These are phyloP conservation scores for Leptocoma aspasia DNA, from an alignment of 2,113 vertebrate genomes.

Conservation along the genomic window DNA sequence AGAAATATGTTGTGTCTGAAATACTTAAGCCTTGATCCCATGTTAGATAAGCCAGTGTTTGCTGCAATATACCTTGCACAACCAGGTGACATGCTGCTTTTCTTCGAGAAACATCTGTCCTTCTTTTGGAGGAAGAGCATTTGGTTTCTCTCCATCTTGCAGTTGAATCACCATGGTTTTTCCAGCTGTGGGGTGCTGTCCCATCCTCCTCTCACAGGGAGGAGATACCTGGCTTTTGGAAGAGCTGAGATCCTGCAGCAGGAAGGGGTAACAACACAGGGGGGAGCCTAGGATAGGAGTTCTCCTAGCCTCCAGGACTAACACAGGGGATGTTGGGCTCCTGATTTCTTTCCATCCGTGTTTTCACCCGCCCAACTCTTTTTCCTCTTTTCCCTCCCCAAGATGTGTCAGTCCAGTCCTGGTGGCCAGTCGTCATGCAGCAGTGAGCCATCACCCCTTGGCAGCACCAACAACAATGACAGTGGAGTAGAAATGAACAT, in stretches of 20 bases:
- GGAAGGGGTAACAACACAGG: neutral
- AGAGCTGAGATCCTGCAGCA: neutral
- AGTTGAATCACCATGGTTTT: neutral
- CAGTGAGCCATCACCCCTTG: constrained; percentile 95
- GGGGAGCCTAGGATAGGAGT: neutral
- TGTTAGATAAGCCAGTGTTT: constrained; percentile 40
- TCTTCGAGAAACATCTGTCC: neutral
- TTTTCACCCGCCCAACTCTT: neutral
- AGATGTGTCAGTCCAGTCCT: constrained; percentile 98
- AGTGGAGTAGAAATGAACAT: constrained; percentile 95
- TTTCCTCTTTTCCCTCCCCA: constrained; percentile 11
- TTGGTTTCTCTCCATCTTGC: neutral
- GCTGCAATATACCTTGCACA: neutral
- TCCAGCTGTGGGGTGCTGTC: neutral
- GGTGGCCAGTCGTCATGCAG: constrained; percentile 97
- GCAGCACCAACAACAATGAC: constrained; percentile 95
- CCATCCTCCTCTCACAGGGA: neutral
- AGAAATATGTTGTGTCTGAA: constrained; percentile 33
- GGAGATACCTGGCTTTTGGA: neutral
- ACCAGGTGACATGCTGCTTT: neutral
- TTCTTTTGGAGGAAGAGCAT: neutral
- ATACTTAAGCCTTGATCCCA: constrained; percentile 27
- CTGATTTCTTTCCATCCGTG: neutral
- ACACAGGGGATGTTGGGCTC: neutral
- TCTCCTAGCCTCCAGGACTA: neutral